A percentile compares a stretch with the other conserved stretches of the same genome.
These are phyloP conservation scores for Calvadosia cruxmelitensis DNA, from an alignment of 30 jellyfish, hydroid and myxozoan genomes.

Conservation along the genomic window DNA sequence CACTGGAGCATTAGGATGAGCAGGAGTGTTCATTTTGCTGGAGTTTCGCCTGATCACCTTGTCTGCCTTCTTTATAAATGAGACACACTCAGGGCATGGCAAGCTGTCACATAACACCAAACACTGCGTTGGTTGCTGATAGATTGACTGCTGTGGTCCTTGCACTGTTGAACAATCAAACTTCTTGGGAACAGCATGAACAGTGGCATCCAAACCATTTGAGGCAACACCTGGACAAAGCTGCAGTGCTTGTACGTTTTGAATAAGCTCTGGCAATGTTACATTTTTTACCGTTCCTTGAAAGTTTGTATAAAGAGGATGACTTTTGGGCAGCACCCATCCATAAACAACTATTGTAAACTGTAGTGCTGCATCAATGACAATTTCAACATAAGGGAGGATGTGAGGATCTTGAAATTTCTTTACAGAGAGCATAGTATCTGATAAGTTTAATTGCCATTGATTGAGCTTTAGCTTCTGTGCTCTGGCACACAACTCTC, in stretches of 20 bases:
- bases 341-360: conserved; percentile 1
- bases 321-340: conserved; percentile 3
- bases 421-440: neutral
- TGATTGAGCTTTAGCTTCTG: conserved; percentile 3
- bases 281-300: neutral
- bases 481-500: neutral
- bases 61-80: conserved; percentile 1
- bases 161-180: conserved; percentile 3
- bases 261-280: neutral
- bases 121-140: conserved; percentile 11
- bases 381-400: neutral
- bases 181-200: conserved; percentile 2
- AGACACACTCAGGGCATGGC: conserved; percentile 2
- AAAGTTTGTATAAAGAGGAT: neutral
- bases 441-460: conserved; percentile 2
- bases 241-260: conserved; percentile 1
- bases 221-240: neutral
- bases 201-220: too few relatives aligned
- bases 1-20: conserved; percentile 3
- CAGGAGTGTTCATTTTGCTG: neutral
- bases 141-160: neutral
- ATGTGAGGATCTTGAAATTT: neutral
- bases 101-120: too few relatives aligned
- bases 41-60: neutral
- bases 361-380: neutral